Evolutionary conservation across 2,888 invertebrate genomes (phyloP), one percentile per base, ranked within the genome.

Genomic region (Dione juno): DNA sequence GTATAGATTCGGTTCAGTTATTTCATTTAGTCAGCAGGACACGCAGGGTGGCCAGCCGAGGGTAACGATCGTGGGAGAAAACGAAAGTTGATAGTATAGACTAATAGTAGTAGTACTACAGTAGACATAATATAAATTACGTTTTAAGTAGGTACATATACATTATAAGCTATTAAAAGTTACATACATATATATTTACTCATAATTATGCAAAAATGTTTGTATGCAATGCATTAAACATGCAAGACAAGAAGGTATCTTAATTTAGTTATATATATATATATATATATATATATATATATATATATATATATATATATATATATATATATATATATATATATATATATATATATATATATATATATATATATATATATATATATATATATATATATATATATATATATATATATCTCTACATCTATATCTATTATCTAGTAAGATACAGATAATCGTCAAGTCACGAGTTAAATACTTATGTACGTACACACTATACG

Each of bases 1-100:
- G 78, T 79, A 80, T 83, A 82, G 83, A 75, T 69, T 73, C 74
- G 74, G 77, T 75, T 74, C 74, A 74, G 67, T 76, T 76, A 76
- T 76, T 78, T 74, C 75, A 77, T 79, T 77, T 76, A 77, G 80
- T 77, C 77, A 79, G 78, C 77, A 64, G 35, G 35, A 16, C 37
- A 77, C 77, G 75, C 77, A 79, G 81, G 89, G 90, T 89, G 89
- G 73, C 72, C 90, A 87, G 69, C 82, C 77, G 81, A 88, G 88
- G 84, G 84, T 92, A 88, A 90, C 88, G 81, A 82, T 85, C 72
- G 85, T 83, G 87, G 86, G 84, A 85, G 86, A 90, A 91, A 90
- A 78, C 78, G 89, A 92, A 89, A 91, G 92, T 92, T 82, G 69
- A 72, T 73, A 73, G 37, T 73, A 48, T 41, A 58, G 9, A 64